Conservation (phyloP, 2,888 invertebrate genomes). For the Pachliopta kotzebuea region DNA sequence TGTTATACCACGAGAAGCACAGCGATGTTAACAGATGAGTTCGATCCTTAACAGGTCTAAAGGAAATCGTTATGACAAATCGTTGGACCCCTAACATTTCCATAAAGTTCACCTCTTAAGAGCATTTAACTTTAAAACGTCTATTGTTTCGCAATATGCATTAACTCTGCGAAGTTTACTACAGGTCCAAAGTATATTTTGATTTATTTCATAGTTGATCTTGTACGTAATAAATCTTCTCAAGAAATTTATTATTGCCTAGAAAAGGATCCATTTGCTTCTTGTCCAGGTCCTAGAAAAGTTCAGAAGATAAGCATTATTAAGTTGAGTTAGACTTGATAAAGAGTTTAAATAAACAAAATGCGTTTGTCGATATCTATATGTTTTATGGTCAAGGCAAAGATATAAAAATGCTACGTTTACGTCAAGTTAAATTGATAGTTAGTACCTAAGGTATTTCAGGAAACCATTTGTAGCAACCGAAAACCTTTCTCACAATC, state of each 20-base stretch:
- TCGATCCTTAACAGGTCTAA: constrained; percentile 21
- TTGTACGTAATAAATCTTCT: neutral
- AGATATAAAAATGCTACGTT: no score
- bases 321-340: no score
- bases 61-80: constrained; percentile 26
- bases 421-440: neutral
- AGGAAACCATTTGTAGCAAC: constrained; percentile 16
- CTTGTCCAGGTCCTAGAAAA: no score
- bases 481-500: constrained; percentile 25
- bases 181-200: neutral
- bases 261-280: no score
- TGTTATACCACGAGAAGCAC: constrained; percentile 2
- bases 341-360: no score
- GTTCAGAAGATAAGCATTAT: no score
- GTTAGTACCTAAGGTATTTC: neutral
- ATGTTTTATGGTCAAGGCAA: no score
- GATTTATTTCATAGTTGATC: constrained; percentile 9
- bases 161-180: constrained; percentile 12
- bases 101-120: constrained; percentile 19
- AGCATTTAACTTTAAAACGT: constrained; percentile 22
- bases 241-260: neutral
- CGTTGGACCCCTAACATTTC: constrained; percentile 21
- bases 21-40: constrained; percentile 22
- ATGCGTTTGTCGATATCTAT: no score
- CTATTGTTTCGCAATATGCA: constrained; percentile 25